Conservation (phyloP, 30 jellyfish, hydroid and myxozoan genomes). For the Morbakka virulenta region DNA sequence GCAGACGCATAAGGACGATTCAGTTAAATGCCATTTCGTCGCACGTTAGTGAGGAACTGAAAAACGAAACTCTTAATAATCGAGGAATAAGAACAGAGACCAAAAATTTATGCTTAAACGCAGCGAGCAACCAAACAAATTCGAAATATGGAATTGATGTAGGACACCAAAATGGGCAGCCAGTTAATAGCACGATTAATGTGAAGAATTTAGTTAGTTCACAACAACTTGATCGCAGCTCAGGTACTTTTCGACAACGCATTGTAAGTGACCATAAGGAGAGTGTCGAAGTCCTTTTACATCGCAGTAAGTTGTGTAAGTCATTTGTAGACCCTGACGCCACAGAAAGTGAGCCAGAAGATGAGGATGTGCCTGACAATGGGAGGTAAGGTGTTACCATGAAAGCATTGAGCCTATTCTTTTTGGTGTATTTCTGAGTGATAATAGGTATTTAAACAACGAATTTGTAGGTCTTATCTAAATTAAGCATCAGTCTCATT, state of each 20-base stretch:
- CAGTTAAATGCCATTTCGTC: slow-evolving; percentile 50
- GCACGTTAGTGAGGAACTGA: slow-evolving; percentile 39
- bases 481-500: too few species aligned
- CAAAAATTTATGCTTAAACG: neutral
- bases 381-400: too few species aligned
- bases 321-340: slow-evolving; percentile 61
- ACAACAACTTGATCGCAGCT: neutral
- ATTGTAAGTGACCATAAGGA: neutral
- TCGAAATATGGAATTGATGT: neutral
- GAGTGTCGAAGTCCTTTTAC: neutral
- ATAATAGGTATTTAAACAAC: too few species aligned
- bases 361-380: slow-evolving; percentile 15
- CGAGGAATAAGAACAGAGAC: slow-evolving; percentile 32
- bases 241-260: neutral
- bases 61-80: slow-evolving; percentile 18
- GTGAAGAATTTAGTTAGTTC: too few species aligned
- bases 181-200: neutral
- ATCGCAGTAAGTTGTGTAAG: neutral
- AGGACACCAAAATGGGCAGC: too few species aligned
- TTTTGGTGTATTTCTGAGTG: too few species aligned
- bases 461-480: too few species aligned
- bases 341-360: slow-evolving; percentile 69
- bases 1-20: slow-evolving; percentile 36
- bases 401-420: too few species aligned
- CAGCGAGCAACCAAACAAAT: neutral